These are phyloP conservation scores for Squalus acanthias DNA, from an alignment of 2,797 vertebrate genomes.

Conservation along the genomic window DNA sequence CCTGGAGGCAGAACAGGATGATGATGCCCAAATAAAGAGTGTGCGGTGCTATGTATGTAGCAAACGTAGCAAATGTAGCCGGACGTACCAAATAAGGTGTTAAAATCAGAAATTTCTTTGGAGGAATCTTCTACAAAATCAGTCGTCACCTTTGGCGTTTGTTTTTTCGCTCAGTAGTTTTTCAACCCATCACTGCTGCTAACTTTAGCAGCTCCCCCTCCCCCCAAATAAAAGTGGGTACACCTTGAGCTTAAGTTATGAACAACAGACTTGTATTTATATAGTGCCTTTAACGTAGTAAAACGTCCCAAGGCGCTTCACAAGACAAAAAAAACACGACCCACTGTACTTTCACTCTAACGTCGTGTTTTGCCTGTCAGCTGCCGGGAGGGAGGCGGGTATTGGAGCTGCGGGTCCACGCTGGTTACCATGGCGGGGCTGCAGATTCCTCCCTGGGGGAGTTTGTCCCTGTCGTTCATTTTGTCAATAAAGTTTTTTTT, in stretches of 20 bases:
- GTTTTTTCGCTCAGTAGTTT: not conserved
- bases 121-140: not conserved
- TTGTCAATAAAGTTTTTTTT: not conserved
- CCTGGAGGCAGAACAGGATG: not conserved
- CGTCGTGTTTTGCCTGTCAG: not conserved
- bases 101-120: not conserved
- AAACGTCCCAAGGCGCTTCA: too few relatives aligned
- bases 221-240: not conserved
- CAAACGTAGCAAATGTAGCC: too few relatives aligned
- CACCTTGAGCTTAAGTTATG: not conserved
- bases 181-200: not conserved
- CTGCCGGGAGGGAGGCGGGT: not conserved
- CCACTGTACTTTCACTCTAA: not conserved
- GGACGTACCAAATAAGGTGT: not conserved
- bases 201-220: not conserved
- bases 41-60: too few relatives aligned
- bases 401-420: not conserved
- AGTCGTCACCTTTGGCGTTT: not conserved
- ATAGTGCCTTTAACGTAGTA: too few relatives aligned
- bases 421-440: not conserved
- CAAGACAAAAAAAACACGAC: not conserved
- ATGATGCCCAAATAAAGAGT: not conserved
- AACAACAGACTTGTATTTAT: not conserved
- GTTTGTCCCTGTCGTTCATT: not conserved
- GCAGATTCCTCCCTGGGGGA: too few relatives aligned